These are phyloP conservation scores for Polymixis lichenea DNA, from an alignment of 2,888 invertebrate species.

Conservation along the genomic window DNA sequence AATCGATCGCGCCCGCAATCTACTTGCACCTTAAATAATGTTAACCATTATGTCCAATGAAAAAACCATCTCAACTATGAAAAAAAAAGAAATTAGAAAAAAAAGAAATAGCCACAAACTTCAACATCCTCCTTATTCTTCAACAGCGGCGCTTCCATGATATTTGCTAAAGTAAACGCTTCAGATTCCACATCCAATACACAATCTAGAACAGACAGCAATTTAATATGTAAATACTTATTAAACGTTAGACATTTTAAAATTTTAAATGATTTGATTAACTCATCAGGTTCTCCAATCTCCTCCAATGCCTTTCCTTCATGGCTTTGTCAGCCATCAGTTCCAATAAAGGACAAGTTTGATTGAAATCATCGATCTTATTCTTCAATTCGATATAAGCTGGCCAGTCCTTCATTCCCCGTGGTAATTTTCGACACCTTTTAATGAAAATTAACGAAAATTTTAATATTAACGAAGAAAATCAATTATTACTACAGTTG, in stretches of 20 bases:
- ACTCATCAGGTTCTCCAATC: conserved; percentile 89
- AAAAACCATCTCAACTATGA: not conserved
- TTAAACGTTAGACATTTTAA: not conserved
- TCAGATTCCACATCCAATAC: conserved; percentile 95
- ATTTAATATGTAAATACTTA: not conserved
- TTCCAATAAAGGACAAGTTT: conserved; percentile 96
- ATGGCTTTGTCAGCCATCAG: conserved; percentile 97
- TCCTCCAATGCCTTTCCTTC: conserved; percentile 95
- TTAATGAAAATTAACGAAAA: not conserved
- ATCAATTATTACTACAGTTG: not conserved
- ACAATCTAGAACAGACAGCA: conserved; percentile 82
- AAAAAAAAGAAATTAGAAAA: not conserved
- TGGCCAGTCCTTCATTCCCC: conserved; percentile 96
- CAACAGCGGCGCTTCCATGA: conserved; percentile 96
- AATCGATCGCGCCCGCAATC: not conserved
- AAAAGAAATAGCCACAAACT: conserved; percentile 80
- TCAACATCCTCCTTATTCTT: conserved; percentile 96
- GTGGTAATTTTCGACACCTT: conserved; percentile 95
- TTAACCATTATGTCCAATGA: not conserved
- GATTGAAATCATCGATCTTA: conserved; percentile 97
- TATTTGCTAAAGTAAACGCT: conserved; percentile 94
- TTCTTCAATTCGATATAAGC: conserved; percentile 96
- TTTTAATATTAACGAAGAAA: not conserved
- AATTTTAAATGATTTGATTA: conserved; percentile 44
- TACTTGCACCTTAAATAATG: not conserved